Base-by-base conservation (phyloP, 2,888 invertebrate genomes). In the Tridacna gigas region DNA sequence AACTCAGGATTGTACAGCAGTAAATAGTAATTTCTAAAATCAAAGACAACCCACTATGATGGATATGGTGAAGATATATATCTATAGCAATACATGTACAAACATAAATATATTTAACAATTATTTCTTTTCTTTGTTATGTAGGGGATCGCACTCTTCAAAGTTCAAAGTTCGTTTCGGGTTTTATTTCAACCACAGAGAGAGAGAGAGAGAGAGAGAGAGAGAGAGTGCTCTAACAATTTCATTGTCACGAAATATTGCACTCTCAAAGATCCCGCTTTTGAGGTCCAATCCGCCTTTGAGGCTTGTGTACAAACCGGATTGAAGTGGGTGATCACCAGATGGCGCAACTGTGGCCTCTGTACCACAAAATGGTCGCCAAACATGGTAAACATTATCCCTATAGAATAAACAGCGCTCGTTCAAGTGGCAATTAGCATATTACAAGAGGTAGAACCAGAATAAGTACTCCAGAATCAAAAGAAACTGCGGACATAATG, bases 281-380 rank as follows among this genome's bases (percentile, higher is more conserved):
- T 67, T 77, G 67, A 77, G 77, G 37, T n/a, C 77, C 56, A 25
- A 25, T 2, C 25, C 74, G 66, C 26, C 48, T 77, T 67, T 77
- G 67, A 77, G 77, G 37, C 15, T 45, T 9, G 69, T 71, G 47
- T 47, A n/a, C 45, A 51, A 56, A 80, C 69, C 76, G 66, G 73
- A 51, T 71, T 80, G 76, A 76, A 69, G 71, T 63, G 51, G 48
- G 48, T 61, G 45, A 51, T 65, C n/a, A n/a, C 76, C 80, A 80
- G 80, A 80, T 80, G 80, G 80, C 76, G 73, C 65, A 73, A 78
- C 71, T 73, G 78, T 71, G 37, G 71, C 63, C 73, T n/a, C 25
- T 28, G 37, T 47, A 78, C 15, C 45, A 47, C 66, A 71, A 78
- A 71, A 37, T 67, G 67, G 67, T 67, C 67, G 45, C 13, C 45